phyloP scores from a whole-genome alignment of 2,113 vertebrate species.

The Grantiella picta region DNA sequence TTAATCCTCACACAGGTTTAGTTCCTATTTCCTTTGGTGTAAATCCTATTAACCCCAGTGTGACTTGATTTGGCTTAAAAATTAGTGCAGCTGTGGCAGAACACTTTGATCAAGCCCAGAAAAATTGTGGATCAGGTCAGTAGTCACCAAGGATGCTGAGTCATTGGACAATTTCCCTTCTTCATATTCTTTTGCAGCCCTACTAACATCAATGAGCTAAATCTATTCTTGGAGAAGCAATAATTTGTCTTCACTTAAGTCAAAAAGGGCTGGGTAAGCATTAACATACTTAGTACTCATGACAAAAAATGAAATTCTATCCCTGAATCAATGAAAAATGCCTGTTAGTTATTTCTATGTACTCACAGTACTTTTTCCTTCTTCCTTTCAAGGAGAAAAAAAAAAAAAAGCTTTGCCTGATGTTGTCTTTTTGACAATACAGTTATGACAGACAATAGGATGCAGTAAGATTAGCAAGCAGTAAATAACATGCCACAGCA shows the following conservation, averaged over 20 bases:
- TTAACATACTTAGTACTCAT: neutral
- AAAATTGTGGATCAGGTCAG: neutral
- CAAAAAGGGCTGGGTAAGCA: neutral
- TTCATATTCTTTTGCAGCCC: neutral
- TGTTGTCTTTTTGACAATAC: neutral
- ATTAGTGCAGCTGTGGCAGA: neutral
- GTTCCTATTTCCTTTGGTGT: neutral
- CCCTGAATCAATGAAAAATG: neutral
- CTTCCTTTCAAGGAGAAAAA: neutral
- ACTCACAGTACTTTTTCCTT: neutral
- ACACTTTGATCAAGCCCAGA: neutral
- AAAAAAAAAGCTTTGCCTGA: neutral
- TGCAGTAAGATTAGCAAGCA: slow-evolving; percentile 7
- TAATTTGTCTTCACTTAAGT: neutral
- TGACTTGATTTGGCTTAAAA: neutral
- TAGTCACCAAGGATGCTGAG: neutral
- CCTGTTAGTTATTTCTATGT: neutral
- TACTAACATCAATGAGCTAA: neutral
- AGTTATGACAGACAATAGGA: neutral
- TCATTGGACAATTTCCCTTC: neutral
- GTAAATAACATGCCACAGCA: slow-evolving; percentile 12
- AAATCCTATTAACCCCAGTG: neutral
- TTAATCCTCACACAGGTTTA: neutral
- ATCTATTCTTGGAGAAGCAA: neutral
- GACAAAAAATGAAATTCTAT: neutral